Base-by-base conservation (phyloP, 2,113 vertebrate species). In the Odobenus rosmarus region DNA sequence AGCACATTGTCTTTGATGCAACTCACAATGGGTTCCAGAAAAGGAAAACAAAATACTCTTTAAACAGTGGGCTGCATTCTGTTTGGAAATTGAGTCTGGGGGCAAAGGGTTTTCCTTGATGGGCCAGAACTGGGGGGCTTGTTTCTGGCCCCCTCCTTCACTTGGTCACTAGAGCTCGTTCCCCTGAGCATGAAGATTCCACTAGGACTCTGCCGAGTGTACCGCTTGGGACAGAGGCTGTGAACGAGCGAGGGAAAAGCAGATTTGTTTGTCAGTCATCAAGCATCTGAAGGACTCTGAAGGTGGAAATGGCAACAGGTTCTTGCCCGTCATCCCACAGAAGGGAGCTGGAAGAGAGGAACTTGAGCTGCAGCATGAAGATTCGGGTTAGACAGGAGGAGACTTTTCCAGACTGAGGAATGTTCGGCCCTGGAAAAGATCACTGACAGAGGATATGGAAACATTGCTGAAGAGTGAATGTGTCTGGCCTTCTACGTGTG, bases 21-120 rank as follows among this genome's bases (percentile, higher is more conserved):
- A 93, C 86, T 53, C 69, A 98, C 97, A 97, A 76, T 93, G 93
- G 97, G 61, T 81, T 96, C 97, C 88, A 98, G 96, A 96, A 94
- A 84, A 93, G 83, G 61, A 86, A 92, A 94, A 98, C 97, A 97
- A 89, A 87, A 80, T 46, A 21, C 33, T 86, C 85, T 80, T 86
- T 85, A 62, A 96, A 49, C 53, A 53, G n/a, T 31, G 26, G 12
- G 51, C 18, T 42, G 62, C 26, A 4, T 79, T 82, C 88, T 36
- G 57, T 59, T 80, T 67, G 31, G 64, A 94, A 84, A 77, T 21
- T 0, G 6, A 76, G 28, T 31, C 51, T 12, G 8, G 21, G 21
- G 62, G 84, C 93, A 24, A 69, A 96, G 51, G 69, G 19, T 33
- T 95, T 95, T 92, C 55, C 77, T 57, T 46, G 28, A 36, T 23